Percentiles rank a stretch among this genome's conserved stretches.
Conservation (phyloP, 2,113 vertebrate genomes). For the Sturnus vulgaris region DNA sequence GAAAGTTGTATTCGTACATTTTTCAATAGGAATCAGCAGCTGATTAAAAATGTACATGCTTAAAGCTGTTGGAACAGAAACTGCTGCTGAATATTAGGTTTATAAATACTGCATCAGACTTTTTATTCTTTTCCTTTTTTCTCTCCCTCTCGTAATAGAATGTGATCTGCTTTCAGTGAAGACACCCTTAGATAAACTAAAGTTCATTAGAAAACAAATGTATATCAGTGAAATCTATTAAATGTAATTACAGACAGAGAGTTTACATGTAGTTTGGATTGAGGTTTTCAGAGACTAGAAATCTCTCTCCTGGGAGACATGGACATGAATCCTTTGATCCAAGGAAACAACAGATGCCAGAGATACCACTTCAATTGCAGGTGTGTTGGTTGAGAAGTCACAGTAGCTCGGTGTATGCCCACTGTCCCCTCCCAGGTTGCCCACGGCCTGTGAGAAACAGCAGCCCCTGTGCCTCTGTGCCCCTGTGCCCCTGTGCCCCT, state of each 20-base stretch:
- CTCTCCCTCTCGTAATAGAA: fast-evolving
- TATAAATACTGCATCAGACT: not conserved
- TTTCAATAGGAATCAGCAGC: constrained; percentile 47
- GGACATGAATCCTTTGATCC: not conserved
- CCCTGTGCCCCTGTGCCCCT: no score
- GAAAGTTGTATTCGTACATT: constrained; percentile 24
- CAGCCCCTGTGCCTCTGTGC: no score
- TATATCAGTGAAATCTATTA: not conserved
- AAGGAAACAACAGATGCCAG: not conserved
- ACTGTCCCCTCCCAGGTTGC: fast-evolving
- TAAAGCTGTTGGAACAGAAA: constrained; percentile 33
- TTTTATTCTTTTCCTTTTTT: not conserved
- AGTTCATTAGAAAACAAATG: not conserved
- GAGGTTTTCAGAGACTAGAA: not conserved
- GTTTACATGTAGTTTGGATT: not conserved
- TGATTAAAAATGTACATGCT: constrained; percentile 43
- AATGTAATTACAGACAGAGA: not conserved
- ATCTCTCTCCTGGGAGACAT: not conserved
- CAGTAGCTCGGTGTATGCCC: fast-evolving
- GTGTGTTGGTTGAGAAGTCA: not conserved
- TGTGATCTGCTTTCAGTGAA: not conserved
- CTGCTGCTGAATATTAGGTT: not conserved
- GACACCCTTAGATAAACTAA: not conserved
- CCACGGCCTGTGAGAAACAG: not conserved
- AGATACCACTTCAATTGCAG: not conserved